Evolutionary conservation across 2,888 invertebrate species (phyloP).

Genomic region (Spodoptera littoralis): DNA sequence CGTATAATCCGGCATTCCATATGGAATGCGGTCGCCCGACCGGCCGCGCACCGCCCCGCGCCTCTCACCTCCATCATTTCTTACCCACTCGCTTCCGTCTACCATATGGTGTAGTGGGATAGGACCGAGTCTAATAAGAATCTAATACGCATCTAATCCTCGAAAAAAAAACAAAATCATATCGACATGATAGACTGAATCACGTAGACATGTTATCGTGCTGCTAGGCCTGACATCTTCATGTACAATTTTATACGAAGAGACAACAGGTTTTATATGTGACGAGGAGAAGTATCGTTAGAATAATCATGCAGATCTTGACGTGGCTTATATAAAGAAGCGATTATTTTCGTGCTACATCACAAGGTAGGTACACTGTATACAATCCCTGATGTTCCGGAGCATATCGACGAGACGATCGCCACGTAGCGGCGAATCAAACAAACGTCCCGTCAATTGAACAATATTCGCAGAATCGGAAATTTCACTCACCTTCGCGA

Average conservation of each 20-base stretch:
- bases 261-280: constrained; percentile 47
- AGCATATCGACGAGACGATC: constrained; percentile 72
- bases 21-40: constrained; percentile 87
- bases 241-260: constrained; percentile 25
- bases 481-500: constrained; percentile 82
- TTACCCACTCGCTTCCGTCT: constrained; percentile 81
- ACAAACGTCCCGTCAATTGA: constrained; percentile 66
- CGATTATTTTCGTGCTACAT: constrained; percentile 55
- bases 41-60: constrained; percentile 76
- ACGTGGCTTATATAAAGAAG: constrained; percentile 14
- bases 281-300: constrained; percentile 16
- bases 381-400: constrained; percentile 69
- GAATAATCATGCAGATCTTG: constrained; percentile 18
- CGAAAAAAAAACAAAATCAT: constrained; percentile 4
- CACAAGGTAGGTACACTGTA: constrained; percentile 40
- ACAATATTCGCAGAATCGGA: constrained; percentile 67
- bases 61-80: constrained; percentile 84
- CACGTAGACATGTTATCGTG: constrained; percentile 20
- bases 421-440: constrained; percentile 82
- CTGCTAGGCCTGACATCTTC: constrained; percentile 21
- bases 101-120: constrained; percentile 85
- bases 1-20: constrained; percentile 86
- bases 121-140: constrained; percentile 80
- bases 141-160: constrained; percentile 60
- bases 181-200: constrained; percentile 4